These are phyloP conservation scores for Synanceia verrucosa DNA, from an alignment of 2,797 vertebrate species.

Conservation along the genomic window DNA sequence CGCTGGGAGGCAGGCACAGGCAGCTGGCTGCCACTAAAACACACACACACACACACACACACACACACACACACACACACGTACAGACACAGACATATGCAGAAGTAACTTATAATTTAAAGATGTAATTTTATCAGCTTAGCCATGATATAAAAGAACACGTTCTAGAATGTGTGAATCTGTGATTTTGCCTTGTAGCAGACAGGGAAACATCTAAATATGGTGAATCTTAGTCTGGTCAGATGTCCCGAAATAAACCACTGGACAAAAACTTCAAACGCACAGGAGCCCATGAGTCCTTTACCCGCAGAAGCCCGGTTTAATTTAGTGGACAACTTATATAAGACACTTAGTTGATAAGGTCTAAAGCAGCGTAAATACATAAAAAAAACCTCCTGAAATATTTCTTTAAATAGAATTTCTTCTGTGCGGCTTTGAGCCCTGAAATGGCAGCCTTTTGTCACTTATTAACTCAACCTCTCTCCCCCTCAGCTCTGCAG, in stretches of 20 bases:
- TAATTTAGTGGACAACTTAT: neutral
- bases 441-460: neutral
- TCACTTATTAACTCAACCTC: slow-evolving; percentile 22
- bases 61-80: neutral
- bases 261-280: neutral
- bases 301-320: neutral
- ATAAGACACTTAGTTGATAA: neutral
- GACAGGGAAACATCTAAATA: neutral
- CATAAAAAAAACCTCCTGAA: neutral
- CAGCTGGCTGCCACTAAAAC: neutral
- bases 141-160: neutral
- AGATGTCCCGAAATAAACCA: neutral
- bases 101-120: neutral
- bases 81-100: neutral
- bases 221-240: neutral
- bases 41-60: neutral
- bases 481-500: neutral
- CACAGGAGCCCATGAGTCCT: neutral
- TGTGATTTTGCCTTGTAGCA: neutral
- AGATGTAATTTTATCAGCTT: neutral
- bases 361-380: neutral
- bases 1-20: neutral
- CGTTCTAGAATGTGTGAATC: neutral
- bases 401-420: neutral
- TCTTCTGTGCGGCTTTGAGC: neutral